A percentile compares a stretch with the other conserved stretches of the same genome.
phyloP scores from a whole-genome alignment of 2,888 invertebrate genomes.

The Coecobrya sp. region DNA sequence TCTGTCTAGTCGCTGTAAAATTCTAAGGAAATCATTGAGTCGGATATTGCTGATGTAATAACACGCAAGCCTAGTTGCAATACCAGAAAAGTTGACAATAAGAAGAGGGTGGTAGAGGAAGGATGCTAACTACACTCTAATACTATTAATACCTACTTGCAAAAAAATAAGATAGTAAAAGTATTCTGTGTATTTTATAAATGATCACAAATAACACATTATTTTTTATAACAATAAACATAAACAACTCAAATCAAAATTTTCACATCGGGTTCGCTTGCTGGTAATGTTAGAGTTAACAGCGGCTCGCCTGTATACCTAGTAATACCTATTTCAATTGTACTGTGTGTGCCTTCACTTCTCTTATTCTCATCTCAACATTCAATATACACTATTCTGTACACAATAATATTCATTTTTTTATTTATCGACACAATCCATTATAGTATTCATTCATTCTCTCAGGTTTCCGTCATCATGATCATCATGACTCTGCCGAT shows the following conservation, averaged over 20 bases:
- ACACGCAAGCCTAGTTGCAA: neutral
- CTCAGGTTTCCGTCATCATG: slow-evolving; percentile 12
- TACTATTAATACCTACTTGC: neutral
- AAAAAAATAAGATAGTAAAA: slow-evolving; percentile 29
- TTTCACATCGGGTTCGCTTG: slow-evolving; percentile 26
- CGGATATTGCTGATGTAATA: slow-evolving; percentile 48
- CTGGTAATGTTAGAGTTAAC: neutral
- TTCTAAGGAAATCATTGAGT: slow-evolving; percentile 36
- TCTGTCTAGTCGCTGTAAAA: neutral
- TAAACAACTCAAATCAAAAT: slow-evolving; percentile 29
- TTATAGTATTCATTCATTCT: slow-evolving; percentile 47
- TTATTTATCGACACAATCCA: slow-evolving; percentile 2
- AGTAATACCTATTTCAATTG: neutral
- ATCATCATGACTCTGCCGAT: neutral
- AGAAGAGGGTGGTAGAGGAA: slow-evolving; percentile 2
- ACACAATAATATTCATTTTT: slow-evolving; percentile 34
- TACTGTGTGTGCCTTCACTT: neutral
- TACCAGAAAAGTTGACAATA: neutral
- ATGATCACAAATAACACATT: neutral
- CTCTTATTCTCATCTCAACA: neutral
- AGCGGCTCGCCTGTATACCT: neutral
- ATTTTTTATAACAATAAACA: slow-evolving; percentile 27
- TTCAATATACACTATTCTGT: neutral
- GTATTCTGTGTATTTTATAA: slow-evolving; percentile 1
- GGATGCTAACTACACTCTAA: neutral